Evolutionary conservation across 2,797 vertebrate species (phyloP), one percentile per base, ranked within the genome.

Genomic region (Dromococcyx pavoninus): DNA sequence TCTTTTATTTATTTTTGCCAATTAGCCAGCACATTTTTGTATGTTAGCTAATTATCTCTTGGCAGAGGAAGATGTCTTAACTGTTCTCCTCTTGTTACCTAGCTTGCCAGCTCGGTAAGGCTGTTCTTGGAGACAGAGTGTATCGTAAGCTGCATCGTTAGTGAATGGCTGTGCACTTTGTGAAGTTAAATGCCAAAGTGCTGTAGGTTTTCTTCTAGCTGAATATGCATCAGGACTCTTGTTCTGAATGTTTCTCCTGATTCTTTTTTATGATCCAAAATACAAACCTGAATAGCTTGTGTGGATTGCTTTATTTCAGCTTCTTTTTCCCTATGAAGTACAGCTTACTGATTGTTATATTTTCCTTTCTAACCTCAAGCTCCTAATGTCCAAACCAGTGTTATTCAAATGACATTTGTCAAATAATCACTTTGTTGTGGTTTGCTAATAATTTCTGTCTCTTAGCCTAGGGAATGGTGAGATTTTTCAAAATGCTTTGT

Each of bases 71-170:
- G 80, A 14, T 93, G 23, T 82, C 83, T 96, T 94, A 97, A 94
- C 56, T 88, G 50, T 94, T 97, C 87, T 96, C 87, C 94, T 95
- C 96, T 97, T 85, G 44, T 82, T 89, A 84, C 70, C 51, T 92
- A 98, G 97, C 72, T 43, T 97, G 86, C 97, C 97, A 89, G 18
- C 94, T 96, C 76, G 92, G 98, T 98, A 97, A 97, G 97, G 21
- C 94, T 95, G 84, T 89, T 95, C 89, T 97, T 93, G 95, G 96
- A 86, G 96, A 97, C 89, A 89, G 75, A 96, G 90, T 85, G 22
- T 95, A 28, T 97, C 43, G 95, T 98, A 97, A 98, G 96, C 96
- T 80, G 89, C 95, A 97, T 95, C 92, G 60, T 51, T 77, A 93
- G 13, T 93, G 94, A 93, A 94, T 97, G 95, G 67, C 85, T 96